Conservation (phyloP, 2,113 vertebrate species). For the Bagarius yarrelli region DNA sequence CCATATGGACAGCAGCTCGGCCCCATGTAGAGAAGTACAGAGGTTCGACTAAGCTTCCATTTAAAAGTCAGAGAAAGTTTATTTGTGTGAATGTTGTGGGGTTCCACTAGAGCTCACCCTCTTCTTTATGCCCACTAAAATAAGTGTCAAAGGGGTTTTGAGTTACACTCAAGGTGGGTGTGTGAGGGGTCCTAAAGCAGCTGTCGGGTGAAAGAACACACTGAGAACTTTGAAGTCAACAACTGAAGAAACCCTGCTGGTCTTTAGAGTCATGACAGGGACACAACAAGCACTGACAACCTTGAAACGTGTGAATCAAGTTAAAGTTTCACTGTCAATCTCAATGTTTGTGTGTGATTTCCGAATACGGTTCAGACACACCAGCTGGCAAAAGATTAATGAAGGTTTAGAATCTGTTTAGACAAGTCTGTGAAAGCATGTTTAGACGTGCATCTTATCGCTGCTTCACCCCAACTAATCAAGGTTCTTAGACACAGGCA, state of each 20-base stretch:
- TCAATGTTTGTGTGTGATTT: background rate
- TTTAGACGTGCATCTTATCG: background rate
- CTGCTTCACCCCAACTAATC: background rate
- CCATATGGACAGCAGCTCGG: constrained; percentile 67
- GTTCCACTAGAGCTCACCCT: constrained; percentile 38
- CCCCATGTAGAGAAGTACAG: constrained; percentile 35
- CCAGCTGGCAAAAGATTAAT: constrained; percentile 25
- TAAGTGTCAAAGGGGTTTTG: constrained; percentile 49
- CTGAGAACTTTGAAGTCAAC: constrained; percentile 42
- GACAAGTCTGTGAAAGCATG: constrained; percentile 26
- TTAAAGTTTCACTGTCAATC: constrained; percentile 13
- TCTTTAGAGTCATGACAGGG: constrained; percentile 41
- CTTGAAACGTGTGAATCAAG: constrained; percentile 34
- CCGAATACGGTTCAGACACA: background rate
- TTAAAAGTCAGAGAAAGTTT: constrained; percentile 55
- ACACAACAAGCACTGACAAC: constrained; percentile 39
- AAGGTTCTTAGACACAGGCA: constrained; percentile 14
- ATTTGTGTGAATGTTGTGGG: constrained; percentile 62
- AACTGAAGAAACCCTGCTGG: constrained; percentile 41
- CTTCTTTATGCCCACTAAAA: constrained; percentile 51
- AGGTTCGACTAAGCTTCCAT: constrained; percentile 37
- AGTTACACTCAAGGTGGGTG: constrained; percentile 41
- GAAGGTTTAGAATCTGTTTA: constrained; percentile 19
- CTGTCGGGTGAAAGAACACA: constrained; percentile 18
- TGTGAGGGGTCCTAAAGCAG: background rate